Conservation (phyloP, 2,113 vertebrate species). For the Butorides virescens region DNA sequence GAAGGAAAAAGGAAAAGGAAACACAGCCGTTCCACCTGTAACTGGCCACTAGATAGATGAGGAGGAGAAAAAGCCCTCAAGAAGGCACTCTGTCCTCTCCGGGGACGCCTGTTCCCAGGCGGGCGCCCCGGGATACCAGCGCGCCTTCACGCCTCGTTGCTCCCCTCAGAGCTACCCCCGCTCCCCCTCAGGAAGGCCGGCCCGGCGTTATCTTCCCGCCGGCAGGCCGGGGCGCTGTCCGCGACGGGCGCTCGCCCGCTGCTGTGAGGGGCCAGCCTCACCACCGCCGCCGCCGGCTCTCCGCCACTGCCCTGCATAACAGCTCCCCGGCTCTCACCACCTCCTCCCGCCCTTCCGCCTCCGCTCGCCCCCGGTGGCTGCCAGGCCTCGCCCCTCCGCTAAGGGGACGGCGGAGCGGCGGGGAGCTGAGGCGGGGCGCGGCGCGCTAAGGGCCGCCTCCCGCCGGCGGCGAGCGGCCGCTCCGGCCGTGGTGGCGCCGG, state of each 20-base stretch:
- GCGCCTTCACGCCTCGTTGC: rapidly evolving
- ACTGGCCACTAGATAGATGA: background rate
- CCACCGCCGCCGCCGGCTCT: too few species aligned
- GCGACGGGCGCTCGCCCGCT: too few species aligned
- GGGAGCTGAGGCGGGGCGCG: background rate
- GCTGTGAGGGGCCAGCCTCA: background rate
- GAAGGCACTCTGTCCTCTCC: background rate
- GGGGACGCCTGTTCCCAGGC: background rate
- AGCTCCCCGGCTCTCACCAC: rapidly evolving
- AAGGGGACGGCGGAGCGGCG: background rate
- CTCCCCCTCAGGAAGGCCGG: background rate
- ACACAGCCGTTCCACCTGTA: background rate
- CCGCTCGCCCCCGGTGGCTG: too few species aligned
- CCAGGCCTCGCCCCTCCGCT: background rate
- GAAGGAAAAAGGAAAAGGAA: too few species aligned
- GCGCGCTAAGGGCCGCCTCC: background rate
- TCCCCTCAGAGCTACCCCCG: background rate
- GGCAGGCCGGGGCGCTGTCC: background rate
- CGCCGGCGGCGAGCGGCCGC: background rate
- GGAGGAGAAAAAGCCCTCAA: background rate
- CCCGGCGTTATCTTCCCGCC: too few species aligned
- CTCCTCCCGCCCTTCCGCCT: background rate
- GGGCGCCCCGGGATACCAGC: rapidly evolving
- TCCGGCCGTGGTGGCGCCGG: too few species aligned
- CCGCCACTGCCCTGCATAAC: background rate